Evolutionary conservation across 2,797 vertebrate species (phyloP), one percentile per base, ranked within the genome.

Genomic region (Falco biarmicus): DNA sequence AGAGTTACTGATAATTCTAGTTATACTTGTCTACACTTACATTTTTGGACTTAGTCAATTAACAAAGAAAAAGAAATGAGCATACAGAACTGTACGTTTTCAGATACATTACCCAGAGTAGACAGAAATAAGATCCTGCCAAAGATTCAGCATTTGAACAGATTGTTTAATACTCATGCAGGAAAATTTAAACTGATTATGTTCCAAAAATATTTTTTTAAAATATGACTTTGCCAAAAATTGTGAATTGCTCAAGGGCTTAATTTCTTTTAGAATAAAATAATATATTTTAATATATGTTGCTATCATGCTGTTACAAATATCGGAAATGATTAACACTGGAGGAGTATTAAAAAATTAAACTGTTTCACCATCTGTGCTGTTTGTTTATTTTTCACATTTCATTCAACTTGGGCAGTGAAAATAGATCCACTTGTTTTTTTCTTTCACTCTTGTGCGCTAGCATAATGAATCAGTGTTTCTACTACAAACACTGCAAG

Each of bases 341-440:
- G 53, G 22, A 84, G 87, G 75, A 94, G 37, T 83, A 96, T 89
- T 92, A 91, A 90, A 94, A 95, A 92, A 85, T 74, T 95, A 90
- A 95, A 95, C 95, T 90, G 95, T 81, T 95, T 79, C 51, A 91
- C 96, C 96, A 96, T 95, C 94, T 97, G 95, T 95, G 70, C 93
- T 88, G 74, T 96, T 96, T 95, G 94, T 97, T 96, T 95, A 87
- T 95, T 95, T 96, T 96, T 93, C 95, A 92, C 90, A 92, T 97
- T 96, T 90, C 48, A 54, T 91, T 93, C 91, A 89, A 45, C 60
- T 71, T 95, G 84, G 64, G 90, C 76, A 87, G 74, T 71, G 75
- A 94, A 95, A 95, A 80, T 80, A 87, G 41, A 90, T 92, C 60
- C 5, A 1, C 87, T 89, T 89, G 31, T 15, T 89, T 93, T 63